Base-by-base conservation (phyloP, 2,113 vertebrate species). In the Rattus norvegicus region DNA sequence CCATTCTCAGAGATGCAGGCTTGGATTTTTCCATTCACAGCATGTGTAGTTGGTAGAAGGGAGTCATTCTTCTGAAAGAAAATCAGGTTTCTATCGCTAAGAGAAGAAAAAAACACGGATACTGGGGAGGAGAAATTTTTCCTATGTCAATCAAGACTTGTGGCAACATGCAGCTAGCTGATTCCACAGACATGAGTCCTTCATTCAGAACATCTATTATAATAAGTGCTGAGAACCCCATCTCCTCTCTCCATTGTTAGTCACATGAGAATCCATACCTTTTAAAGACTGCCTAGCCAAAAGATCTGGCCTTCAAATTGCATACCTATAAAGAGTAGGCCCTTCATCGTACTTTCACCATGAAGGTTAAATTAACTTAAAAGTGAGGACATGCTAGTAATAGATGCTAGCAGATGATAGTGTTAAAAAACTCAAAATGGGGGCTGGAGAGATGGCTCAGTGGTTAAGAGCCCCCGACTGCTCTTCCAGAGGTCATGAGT, bases 301-400 rank as follows among this genome's bases (percentile, higher is more conserved):
- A 49, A 12, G 16, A 59, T 13, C 24, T 63, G 6, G 59, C 49
- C 47, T 92, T 90, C 47, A 22, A 36, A 83, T 65, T 92, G 88
- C 85, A 47, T 65, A 65, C 56, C 54, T 87, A 20, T 43, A 93
- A 93, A 95, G 73, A 54, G 43, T 47, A 92, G 1, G 47, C 65
- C 54, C 79, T 84, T 79, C 13, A 36, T 72, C 7, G 80, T 30
- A 63, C 9, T 70, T 77, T 79, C 70, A 26, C 61, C 79, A 67
- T n/a, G 72, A 87, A 96, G 43, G 20, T 92, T 88, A 95, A 92
- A 90, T 70, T 56, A 92, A 61, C 61, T 63, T 94, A 84, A 90
- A 49, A 76, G 80, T 88, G 88, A 73, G 91, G 39, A 85, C 67
- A 69, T 75, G 2, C 49, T 85, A 83, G 12, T 30, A 86, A 14